Conservation (phyloP, 2,113 vertebrate species). For the Elgaria multicarinata region DNA sequence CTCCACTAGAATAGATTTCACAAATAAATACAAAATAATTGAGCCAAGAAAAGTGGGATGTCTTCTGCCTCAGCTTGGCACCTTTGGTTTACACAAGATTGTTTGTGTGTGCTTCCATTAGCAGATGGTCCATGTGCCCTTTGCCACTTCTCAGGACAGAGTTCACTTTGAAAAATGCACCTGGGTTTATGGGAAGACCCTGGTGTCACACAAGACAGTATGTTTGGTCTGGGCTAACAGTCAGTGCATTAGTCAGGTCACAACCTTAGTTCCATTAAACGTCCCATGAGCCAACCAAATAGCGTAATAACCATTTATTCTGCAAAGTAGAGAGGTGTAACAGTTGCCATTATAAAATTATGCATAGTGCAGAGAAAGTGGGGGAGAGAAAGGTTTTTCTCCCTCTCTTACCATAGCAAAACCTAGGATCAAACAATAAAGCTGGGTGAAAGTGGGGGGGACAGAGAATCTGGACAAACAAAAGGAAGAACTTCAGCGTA, state of each 20-base stretch:
- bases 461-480: neutral
- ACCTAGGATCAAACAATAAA: neutral
- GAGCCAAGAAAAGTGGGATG: neutral
- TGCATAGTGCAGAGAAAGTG: neutral
- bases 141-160: neutral
- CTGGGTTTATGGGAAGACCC: neutral
- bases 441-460: neutral
- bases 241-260: neutral
- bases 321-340: neutral
- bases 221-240: neutral
- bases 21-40: neutral
- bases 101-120: neutral
- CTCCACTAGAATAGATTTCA: neutral
- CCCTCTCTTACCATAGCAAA: neutral
- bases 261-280: rapidly evolving
- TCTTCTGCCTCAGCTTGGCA: neutral
- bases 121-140: neutral
- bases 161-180: neutral
- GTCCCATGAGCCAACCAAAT: neutral
- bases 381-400: neutral
- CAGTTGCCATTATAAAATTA: neutral
- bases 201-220: neutral
- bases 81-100: neutral
- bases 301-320: neutral
- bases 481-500: neutral